A percentile compares a stretch with the other conserved stretches of the same genome.
These are phyloP conservation scores for Chromis chromis DNA, from an alignment of 2,797 vertebrate genomes.

Conservation along the genomic window DNA sequence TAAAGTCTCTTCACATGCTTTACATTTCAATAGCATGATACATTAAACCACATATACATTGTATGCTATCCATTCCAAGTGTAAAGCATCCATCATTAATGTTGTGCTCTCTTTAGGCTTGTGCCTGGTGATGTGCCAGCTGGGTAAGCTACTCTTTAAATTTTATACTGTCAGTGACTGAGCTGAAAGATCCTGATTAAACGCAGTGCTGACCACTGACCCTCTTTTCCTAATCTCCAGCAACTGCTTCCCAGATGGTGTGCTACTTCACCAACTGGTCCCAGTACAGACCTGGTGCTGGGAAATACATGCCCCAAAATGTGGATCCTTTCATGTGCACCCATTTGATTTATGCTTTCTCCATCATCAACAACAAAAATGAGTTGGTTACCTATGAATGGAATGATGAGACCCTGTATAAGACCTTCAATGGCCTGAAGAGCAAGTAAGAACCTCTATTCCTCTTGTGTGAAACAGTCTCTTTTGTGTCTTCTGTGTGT, in stretches of 20 bases:
- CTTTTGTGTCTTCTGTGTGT: no score
- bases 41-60: neutral
- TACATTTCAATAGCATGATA: no score
- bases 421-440: conserved; percentile 81
- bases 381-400: conserved; percentile 74
- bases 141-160: conserved; percentile 74
- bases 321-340: conserved; percentile 85
- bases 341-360: conserved; percentile 86
- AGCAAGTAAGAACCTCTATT: conserved; percentile 16
- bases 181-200: neutral
- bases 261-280: conserved; percentile 88
- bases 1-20: conserved; percentile 21
- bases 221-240: conserved; percentile 55
- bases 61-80: neutral
- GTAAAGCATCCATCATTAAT: neutral
- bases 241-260: conserved; percentile 79
- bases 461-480: neutral
- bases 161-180: neutral
- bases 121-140: conserved; percentile 73
- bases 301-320: conserved; percentile 74
- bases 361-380: conserved; percentile 74
- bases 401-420: conserved; percentile 78
- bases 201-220: neutral
- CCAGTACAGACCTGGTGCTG: conserved; percentile 71
- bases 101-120: conserved; percentile 48